Evolutionary conservation across 2,797 vertebrate species (phyloP).

Genomic region (Dendrocincla fuliginosa): DNA sequence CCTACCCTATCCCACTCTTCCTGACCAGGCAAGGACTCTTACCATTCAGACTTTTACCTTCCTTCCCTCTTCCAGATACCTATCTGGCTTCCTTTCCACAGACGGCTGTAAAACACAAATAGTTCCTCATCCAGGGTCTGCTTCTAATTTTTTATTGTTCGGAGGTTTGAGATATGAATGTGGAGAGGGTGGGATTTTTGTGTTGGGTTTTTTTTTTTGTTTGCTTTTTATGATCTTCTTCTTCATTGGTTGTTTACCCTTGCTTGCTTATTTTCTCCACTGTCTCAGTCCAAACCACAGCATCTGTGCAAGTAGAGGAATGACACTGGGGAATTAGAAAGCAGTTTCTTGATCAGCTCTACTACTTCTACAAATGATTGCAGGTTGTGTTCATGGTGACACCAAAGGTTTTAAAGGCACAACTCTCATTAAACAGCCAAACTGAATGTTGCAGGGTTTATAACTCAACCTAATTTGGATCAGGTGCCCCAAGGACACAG

Average conservation of each 20-base stretch:
- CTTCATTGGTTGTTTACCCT: background rate
- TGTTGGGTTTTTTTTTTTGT: too few species aligned
- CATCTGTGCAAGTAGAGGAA: background rate
- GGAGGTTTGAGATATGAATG: background rate
- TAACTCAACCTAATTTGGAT: background rate
- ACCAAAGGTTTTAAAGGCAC: background rate
- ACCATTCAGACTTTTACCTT: background rate
- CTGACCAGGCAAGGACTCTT: background rate
- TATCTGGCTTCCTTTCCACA: background rate
- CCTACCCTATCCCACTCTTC: background rate
- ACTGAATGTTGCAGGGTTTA: background rate
- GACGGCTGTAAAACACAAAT: background rate
- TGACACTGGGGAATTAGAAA: background rate
- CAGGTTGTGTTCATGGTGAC: background rate
- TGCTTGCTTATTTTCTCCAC: background rate
- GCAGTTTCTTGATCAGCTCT: background rate
- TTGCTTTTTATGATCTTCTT: background rate
- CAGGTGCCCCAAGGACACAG: background rate
- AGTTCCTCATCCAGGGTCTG: background rate
- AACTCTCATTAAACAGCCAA: background rate
- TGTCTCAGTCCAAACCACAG: background rate
- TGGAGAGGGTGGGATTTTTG: background rate
- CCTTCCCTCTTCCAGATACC: background rate
- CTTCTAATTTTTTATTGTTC: background rate
- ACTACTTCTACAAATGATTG: background rate